These are phyloP conservation scores for Panthera tigris DNA, from an alignment of 2,113 vertebrate genomes.

Conservation along the genomic window DNA sequence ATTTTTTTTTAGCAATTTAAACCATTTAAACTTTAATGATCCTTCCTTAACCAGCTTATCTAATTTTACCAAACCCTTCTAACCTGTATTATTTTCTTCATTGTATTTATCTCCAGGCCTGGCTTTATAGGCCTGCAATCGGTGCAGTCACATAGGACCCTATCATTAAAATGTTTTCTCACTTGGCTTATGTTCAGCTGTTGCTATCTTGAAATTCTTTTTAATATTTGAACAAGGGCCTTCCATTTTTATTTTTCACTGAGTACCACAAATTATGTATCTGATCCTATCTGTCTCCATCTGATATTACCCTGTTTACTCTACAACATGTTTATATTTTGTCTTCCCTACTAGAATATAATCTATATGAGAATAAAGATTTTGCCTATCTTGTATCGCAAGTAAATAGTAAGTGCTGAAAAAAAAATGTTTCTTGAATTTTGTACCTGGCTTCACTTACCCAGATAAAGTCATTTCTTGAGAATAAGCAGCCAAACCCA, in stretches of 20 bases:
- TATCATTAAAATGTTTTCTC: background rate
- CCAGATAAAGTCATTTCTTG: background rate
- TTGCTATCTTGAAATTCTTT: background rate
- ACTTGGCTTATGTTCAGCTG: background rate
- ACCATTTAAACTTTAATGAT: background rate
- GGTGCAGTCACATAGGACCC: background rate
- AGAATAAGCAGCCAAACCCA: background rate
- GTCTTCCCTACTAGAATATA: background rate
- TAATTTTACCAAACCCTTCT: background rate
- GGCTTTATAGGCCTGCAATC: background rate
- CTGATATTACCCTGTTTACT: conserved; percentile 2
- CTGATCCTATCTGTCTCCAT: background rate
- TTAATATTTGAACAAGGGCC: background rate
- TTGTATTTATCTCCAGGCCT: background rate
- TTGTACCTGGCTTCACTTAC: background rate
- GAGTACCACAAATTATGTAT: background rate
- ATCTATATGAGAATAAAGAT: background rate
- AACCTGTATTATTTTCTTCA: background rate
- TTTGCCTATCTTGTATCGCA: background rate
- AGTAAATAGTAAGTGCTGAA: background rate
- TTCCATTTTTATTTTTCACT: background rate
- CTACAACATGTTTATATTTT: background rate
- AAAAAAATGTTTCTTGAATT: background rate
- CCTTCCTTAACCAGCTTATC: background rate
- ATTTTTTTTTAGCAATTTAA: conserved; percentile 41